phyloP scores from a whole-genome alignment of 2,888 invertebrate species.

The Gymnocheta viridis region DNA sequence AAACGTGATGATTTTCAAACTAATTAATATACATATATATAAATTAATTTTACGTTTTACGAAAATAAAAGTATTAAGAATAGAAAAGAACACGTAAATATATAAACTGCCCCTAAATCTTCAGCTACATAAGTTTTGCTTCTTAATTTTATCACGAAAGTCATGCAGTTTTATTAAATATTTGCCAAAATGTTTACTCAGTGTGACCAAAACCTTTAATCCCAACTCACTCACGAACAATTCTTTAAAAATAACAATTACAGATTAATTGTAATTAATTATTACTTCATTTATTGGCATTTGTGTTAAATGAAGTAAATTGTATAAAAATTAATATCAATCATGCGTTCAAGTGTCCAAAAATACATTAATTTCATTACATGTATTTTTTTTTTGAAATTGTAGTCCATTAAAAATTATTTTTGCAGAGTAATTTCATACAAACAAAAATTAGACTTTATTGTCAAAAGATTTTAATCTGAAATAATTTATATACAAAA shows the following conservation, averaged over 20 bases:
- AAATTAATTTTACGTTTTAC: no score
- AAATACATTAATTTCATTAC: constrained; percentile 10
- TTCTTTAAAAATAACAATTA: not conserved
- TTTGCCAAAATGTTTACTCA: not conserved
- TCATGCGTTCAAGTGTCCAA: constrained; percentile 39
- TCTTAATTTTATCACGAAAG: no score
- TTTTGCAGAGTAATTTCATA: not conserved
- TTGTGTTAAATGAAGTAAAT: not conserved
- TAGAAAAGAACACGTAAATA: no score
- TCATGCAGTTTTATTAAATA: not conserved
- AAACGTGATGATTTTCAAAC: not conserved
- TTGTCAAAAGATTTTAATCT: constrained; percentile 66
- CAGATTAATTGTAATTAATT: constrained; percentile 8
- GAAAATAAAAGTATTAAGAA: no score
- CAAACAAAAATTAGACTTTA: constrained; percentile 22
- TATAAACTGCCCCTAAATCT: no score
- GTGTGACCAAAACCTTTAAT: not conserved
- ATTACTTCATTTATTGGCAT: not conserved
- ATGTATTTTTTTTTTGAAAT: not conserved
- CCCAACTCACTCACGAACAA: not conserved
- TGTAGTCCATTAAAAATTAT: not conserved
- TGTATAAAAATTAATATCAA: constrained; percentile 37
- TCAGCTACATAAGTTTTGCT: no score
- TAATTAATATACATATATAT: no score
- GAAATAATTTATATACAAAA: constrained; percentile 64